A percentile compares a stretch with the other conserved stretches of the same genome.
Conservation (phyloP, 2,888 invertebrate species). For the Drosophila setosimentum region DNA sequence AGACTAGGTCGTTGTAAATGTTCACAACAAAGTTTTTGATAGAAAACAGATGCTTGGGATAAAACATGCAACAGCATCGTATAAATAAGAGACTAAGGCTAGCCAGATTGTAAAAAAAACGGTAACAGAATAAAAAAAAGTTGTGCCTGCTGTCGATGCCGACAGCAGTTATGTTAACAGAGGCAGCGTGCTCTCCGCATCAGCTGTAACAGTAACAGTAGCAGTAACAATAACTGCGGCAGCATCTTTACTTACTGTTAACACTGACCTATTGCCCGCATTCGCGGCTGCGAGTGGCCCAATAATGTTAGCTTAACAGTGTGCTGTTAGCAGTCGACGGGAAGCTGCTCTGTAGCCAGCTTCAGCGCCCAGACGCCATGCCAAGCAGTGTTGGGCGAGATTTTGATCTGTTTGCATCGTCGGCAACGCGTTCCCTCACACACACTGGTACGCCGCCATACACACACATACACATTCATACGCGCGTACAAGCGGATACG, state of each 20-base stretch:
- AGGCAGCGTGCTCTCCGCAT: neutral
- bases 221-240: constrained; percentile 18
- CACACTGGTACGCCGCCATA: constrained; percentile 27
- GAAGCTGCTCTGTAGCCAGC: constrained; percentile 24
- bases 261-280: constrained; percentile 67
- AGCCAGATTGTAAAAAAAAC: constrained; percentile 64
- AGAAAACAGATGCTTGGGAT: constrained; percentile 71
- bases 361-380: constrained; percentile 38
- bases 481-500: constrained; percentile 4
- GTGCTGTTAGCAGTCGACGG: constrained; percentile 28
- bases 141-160: constrained; percentile 25
- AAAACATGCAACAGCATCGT: constrained; percentile 71
- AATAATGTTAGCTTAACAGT: constrained; percentile 42
- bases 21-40: constrained; percentile 69
- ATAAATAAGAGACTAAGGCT: constrained; percentile 75
- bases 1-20: constrained; percentile 43
- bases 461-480: constrained; percentile 19
- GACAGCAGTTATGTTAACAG: constrained; percentile 17
- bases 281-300: constrained; percentile 32
- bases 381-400: constrained; percentile 77
- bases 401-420: constrained; percentile 71
- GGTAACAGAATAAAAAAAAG: constrained; percentile 11
- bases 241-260: constrained; percentile 49
- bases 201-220: constrained; percentile 5
- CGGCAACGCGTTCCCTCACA: constrained; percentile 31